Evolutionary conservation across 2,113 vertebrate genomes (phyloP).

Genomic region (Corvus moneduloides): DNA sequence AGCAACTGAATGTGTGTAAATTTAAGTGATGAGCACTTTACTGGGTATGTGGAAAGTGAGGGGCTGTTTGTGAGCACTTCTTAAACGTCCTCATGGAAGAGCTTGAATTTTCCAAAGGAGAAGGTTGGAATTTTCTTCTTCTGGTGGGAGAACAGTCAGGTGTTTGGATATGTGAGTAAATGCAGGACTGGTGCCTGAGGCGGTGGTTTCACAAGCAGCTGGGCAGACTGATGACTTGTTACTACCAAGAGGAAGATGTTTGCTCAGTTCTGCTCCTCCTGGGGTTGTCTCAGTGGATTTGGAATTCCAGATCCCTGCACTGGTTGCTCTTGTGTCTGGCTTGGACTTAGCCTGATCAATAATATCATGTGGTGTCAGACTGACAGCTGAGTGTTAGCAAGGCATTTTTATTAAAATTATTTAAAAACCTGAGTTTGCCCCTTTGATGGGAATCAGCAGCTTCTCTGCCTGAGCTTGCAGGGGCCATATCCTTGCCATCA

Average conservation of each 20-base stretch:
- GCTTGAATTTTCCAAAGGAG: not conserved
- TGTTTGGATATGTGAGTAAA: not conserved
- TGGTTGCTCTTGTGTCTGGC: not conserved
- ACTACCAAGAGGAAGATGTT: not conserved
- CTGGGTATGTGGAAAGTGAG: not conserved
- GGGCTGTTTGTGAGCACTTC: not conserved
- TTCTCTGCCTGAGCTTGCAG: not conserved
- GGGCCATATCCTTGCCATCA: not conserved
- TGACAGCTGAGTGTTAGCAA: not conserved
- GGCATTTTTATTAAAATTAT: not conserved
- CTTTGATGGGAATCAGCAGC: not conserved
- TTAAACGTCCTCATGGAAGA: not conserved
- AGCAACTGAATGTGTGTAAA: fast-evolving
- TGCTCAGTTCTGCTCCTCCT: not conserved
- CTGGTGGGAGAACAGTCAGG: not conserved
- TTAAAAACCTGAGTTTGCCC: not conserved
- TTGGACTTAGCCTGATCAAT: not conserved
- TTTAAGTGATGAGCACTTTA: not conserved
- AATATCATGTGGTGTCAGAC: fast-evolving
- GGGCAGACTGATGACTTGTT: not conserved
- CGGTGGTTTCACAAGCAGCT: not conserved
- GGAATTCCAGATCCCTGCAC: not conserved
- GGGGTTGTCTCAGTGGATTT: not conserved
- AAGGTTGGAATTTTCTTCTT: not conserved
- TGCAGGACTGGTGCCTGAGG: not conserved